Conservation (phyloP, 2,113 vertebrate genomes). For the cat (Felis catus) region DNA sequence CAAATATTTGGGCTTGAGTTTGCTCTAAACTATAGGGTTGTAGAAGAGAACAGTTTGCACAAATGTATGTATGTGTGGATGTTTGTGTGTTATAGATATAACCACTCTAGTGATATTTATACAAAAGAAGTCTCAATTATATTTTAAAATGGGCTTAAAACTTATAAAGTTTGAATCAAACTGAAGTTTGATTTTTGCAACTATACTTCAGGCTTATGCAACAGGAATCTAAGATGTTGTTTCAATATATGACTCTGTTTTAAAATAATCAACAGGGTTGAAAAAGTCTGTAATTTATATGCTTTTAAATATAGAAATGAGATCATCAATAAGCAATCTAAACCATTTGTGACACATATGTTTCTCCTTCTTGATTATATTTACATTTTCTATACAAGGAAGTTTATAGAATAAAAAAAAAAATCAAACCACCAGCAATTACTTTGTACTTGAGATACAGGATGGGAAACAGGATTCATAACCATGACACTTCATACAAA, state of each 20-base stretch:
- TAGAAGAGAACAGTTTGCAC: background rate
- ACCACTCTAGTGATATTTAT: background rate
- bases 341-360: constrained; percentile 6
- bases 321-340: background rate
- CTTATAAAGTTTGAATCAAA: background rate
- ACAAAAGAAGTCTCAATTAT: background rate
- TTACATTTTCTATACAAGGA: constrained; percentile 47
- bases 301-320: background rate
- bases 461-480: constrained; percentile 20
- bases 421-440: constrained; percentile 1
- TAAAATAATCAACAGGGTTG: constrained; percentile 1
- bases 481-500: background rate
- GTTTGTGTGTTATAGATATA: background rate
- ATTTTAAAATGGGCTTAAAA: background rate
- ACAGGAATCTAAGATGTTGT: background rate
- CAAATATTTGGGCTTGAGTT: background rate
- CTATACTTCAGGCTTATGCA: background rate
- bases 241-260: constrained; percentile 19
- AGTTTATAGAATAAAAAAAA: background rate
- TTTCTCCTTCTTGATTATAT: constrained; percentile 35
- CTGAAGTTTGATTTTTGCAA: background rate
- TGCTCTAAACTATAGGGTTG: background rate
- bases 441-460: constrained; percentile 38
- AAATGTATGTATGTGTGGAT: background rate
- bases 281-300: background rate